A percentile compares a stretch with the other conserved stretches of the same genome.
Conservation (phyloP, 2,888 invertebrate species). For the Pseudococcus longispinus region DNA sequence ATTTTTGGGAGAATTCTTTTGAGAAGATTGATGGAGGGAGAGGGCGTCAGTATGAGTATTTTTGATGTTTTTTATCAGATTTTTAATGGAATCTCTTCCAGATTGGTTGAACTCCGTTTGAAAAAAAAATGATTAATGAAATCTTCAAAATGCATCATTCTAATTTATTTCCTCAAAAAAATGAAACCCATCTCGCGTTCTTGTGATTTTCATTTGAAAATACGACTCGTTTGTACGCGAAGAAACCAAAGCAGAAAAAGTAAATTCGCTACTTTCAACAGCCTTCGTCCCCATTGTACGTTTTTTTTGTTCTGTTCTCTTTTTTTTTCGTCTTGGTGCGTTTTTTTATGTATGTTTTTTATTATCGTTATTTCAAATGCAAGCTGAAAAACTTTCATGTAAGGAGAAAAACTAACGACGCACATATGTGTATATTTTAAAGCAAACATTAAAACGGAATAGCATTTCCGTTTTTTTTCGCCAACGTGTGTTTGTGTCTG, state of each 20-base stretch:
- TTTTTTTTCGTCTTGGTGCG: background rate
- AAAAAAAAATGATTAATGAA: background rate
- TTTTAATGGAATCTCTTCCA: too few species aligned
- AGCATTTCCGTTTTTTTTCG: conserved; percentile 23
- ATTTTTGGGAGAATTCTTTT: background rate
- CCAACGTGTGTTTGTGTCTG: background rate
- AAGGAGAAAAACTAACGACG: conserved; percentile 13
- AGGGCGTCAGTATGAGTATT: background rate
- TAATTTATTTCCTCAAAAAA: too few species aligned
- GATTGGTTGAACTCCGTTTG: too few species aligned
- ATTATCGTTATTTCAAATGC: conserved; percentile 46
- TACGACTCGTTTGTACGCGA: too few species aligned
- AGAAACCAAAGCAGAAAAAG: background rate
- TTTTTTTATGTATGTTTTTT: conserved; percentile 43
- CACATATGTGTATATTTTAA: conserved; percentile 51
- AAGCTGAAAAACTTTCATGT: conserved; percentile 22
- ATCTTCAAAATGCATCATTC: too few species aligned
- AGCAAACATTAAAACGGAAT: conserved; percentile 50
- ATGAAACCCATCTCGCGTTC: too few species aligned
- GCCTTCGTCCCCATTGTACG: background rate
- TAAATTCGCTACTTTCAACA: background rate
- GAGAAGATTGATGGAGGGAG: background rate
- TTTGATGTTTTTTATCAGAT: background rate
- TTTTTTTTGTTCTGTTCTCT: background rate
- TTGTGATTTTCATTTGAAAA: background rate